phyloP scores from a whole-genome alignment of 2,797 vertebrate genomes.

The Crocodylus rhombifer region DNA sequence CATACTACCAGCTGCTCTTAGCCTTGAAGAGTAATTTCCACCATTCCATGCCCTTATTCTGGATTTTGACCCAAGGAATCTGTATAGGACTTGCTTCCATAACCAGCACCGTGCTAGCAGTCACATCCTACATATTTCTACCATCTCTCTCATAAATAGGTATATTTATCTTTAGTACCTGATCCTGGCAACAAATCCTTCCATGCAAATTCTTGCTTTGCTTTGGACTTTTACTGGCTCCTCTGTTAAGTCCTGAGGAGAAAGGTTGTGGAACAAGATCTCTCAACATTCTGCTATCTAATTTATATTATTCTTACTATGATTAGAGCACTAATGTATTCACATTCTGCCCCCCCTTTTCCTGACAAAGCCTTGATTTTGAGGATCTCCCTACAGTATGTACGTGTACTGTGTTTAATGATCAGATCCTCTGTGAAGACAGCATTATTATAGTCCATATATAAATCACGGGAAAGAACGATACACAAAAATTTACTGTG shows the following conservation, averaged over 20 bases:
- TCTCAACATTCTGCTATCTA: neutral
- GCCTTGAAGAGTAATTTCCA: neutral
- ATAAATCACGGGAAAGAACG: slow-evolving; percentile 33
- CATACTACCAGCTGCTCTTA: neutral
- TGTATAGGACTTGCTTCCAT: neutral
- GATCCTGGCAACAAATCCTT: neutral
- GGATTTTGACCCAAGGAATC: neutral
- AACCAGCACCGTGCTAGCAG: neutral
- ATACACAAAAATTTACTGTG: neutral
- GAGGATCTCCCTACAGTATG: neutral
- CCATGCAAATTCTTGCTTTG: neutral
- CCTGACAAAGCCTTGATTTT: neutral
- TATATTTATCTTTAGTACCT: too few relatives aligned
- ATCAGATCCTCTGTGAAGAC: neutral
- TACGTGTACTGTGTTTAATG: neutral
- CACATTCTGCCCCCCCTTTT: neutral
- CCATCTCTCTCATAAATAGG: neutral
- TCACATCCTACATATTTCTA: neutral
- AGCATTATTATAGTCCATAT: slow-evolving; percentile 12
- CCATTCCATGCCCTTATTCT: neutral
- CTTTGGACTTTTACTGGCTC: neutral
- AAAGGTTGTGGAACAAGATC: neutral
- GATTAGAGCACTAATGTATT: accelerated
- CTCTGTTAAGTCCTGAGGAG: neutral
- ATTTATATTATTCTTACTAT: neutral